These are phyloP conservation scores for Laterallus jamaicensis DNA, from an alignment of 2,113 vertebrate genomes.

Conservation along the genomic window DNA sequence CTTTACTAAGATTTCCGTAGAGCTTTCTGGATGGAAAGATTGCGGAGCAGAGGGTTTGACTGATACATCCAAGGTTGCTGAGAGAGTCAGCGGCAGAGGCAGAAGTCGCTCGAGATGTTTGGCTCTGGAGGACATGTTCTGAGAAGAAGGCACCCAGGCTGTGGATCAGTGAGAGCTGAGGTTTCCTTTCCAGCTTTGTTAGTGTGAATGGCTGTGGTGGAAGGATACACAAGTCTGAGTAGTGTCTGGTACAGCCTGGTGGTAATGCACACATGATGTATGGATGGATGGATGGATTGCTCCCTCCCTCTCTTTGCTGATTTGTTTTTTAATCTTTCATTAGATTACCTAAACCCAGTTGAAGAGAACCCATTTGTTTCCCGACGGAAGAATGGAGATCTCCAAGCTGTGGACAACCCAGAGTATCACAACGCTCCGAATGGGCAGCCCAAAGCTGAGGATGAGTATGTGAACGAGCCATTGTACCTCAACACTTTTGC, in stretches of 20 bases:
- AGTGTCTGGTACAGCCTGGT: background rate
- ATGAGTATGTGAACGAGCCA: slow-evolving; percentile 91
- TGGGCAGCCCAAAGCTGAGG: slow-evolving; percentile 86
- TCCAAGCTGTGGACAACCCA: slow-evolving; percentile 92
- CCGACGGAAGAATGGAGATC: slow-evolving; percentile 88
- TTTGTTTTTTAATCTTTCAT: background rate
- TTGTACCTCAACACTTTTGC: slow-evolving; percentile 95
- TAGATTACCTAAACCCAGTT: slow-evolving; percentile 92
- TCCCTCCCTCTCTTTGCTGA: background rate
- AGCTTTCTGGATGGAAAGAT: background rate
- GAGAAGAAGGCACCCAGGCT: too few species aligned
- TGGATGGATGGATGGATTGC: too few species aligned
- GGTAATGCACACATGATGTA: rapidly evolving
- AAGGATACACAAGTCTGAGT: background rate
- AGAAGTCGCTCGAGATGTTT: rapidly evolving
- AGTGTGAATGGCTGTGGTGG: background rate
- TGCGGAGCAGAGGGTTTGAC: background rate
- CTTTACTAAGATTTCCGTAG: background rate
- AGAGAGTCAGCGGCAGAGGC: background rate
- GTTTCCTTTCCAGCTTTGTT: background rate
- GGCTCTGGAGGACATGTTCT: background rate
- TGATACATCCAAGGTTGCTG: background rate
- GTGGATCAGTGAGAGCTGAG: background rate
- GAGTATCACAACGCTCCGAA: slow-evolving; percentile 88
- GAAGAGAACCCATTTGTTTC: slow-evolving; percentile 97